Evolutionary conservation across 2,113 vertebrate species (phyloP).

Genomic region (Prunella himalayana): DNA sequence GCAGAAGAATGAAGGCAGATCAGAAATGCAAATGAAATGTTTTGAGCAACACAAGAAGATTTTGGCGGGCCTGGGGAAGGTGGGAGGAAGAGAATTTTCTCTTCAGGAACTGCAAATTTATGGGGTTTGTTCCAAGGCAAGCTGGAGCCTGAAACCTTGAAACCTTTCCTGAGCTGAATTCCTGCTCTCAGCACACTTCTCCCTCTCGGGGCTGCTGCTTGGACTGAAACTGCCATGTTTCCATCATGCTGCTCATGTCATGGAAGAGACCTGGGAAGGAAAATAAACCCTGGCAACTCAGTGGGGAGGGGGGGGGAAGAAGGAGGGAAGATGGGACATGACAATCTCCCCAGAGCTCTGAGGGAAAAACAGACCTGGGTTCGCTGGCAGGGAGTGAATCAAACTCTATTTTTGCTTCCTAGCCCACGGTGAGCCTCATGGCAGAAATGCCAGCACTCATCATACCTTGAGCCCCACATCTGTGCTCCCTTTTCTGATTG

Average conservation of each 20-base stretch:
- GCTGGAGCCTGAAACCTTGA: conserved; percentile 35
- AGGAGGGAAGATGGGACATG: conserved; percentile 48
- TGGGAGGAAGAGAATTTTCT: conserved; percentile 43
- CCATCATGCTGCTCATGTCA: conserved; percentile 7
- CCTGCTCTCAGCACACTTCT: not conserved
- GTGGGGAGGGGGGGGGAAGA: not conserved
- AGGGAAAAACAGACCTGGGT: conserved; percentile 48
- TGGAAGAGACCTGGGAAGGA: not conserved
- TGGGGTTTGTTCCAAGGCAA: not conserved
- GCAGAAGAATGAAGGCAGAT: not conserved
- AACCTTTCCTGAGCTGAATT: conserved; percentile 13
- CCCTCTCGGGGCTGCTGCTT: not conserved
- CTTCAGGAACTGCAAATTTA: not conserved
- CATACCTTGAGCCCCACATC: not conserved
- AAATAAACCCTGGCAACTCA: conserved; percentile 15
- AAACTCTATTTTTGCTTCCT: conserved; percentile 52
- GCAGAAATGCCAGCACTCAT: conserved; percentile 48
- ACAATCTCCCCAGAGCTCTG: conserved; percentile 44
- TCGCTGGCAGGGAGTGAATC: conserved; percentile 33
- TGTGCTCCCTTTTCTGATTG: not conserved
- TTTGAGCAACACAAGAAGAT: conserved; percentile 23
- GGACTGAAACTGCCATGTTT: conserved; percentile 6
- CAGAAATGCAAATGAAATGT: conserved; percentile 44
- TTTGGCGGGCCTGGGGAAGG: not conserved
- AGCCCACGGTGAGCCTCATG: conserved; percentile 29